Conservation (phyloP, 2,113 vertebrate genomes). For the Chionis minor region DNA sequence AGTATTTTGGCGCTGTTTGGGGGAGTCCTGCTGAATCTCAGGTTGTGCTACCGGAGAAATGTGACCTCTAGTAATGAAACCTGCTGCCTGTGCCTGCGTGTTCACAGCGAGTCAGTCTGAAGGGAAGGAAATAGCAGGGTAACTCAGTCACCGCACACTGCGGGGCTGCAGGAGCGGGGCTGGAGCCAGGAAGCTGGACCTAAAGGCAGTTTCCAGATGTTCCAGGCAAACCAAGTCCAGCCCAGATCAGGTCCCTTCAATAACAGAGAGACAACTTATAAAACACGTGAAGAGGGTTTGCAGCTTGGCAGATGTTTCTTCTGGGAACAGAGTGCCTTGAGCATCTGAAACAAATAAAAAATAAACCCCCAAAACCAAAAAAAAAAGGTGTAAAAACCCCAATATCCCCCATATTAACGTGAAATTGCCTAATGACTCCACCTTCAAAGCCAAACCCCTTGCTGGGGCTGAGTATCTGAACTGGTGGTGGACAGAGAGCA, state of each 20-base stretch:
- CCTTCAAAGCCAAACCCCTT: background rate
- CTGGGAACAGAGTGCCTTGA: background rate
- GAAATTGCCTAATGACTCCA: background rate
- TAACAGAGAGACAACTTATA: no score
- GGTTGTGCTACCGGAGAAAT: background rate
- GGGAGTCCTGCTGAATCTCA: background rate
- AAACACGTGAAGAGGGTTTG: background rate
- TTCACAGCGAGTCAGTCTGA: background rate
- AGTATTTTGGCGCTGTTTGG: background rate
- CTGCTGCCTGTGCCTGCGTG: background rate
- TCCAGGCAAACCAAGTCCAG: background rate
- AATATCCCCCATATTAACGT: background rate
- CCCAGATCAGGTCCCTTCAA: background rate
- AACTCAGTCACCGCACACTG: background rate
- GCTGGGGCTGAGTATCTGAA: background rate
- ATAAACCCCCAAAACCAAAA: no score
- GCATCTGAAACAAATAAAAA: background rate
- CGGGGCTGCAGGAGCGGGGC: background rate
- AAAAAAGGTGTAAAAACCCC: accelerated
- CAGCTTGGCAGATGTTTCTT: background rate
- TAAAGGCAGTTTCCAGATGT: background rate
- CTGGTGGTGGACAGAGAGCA: background rate
- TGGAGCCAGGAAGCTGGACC: background rate
- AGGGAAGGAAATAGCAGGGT: background rate
- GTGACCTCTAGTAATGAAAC: background rate